Base-by-base conservation (phyloP, 2,888 invertebrate species). In the Metalampra italica region DNA sequence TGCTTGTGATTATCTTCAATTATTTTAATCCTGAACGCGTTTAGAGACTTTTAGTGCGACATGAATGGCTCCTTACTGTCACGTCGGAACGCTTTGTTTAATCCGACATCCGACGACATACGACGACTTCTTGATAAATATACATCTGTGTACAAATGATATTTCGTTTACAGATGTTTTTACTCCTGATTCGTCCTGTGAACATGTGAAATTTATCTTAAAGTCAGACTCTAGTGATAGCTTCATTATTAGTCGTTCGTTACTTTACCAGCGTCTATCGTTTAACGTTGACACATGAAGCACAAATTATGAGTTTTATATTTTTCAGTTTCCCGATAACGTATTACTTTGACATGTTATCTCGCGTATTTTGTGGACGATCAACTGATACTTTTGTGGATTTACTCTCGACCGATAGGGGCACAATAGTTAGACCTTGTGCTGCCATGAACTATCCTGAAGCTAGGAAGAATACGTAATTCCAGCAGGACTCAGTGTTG, bases 211-310 rank as follows among this genome's bases (percentile, higher is more conserved):
- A 70, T 76, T n/a, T 75, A 77, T 74, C 75, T 68, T 63, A 59
- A 64, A 62, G 59, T 75, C 77, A 75, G 71, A 64, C 44, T 66
- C 71, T n/a, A n/a, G n/a, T n/a, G n/a, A n/a, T n/a, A n/a, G n/a
- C n/a, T n/a, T n/a, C n/a, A n/a, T n/a, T n/a, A n/a, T n/a, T n/a
- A n/a, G n/a, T n/a, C n/a, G n/a, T n/a, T n/a, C n/a, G n/a, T n/a
- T n/a, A n/a, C n/a, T 73, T 78, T 22, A 22, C 22, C n/a, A n/a
- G n/a, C n/a, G n/a, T 22, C 5, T 22, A 22, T 22, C 3, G 22
- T 22, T 22, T 22, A 5, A 22, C 5, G 22, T 22, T 22, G 22
- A 3, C 3, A 22, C 2, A 22, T 22, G 22, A 5, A 2, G 22
- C 22, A 22, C 5, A 3, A n/a, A 22, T 22, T 22, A 3, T 22